Evolutionary conservation across 2,113 vertebrate genomes (phyloP).

Genomic region (Penelope pileata): DNA sequence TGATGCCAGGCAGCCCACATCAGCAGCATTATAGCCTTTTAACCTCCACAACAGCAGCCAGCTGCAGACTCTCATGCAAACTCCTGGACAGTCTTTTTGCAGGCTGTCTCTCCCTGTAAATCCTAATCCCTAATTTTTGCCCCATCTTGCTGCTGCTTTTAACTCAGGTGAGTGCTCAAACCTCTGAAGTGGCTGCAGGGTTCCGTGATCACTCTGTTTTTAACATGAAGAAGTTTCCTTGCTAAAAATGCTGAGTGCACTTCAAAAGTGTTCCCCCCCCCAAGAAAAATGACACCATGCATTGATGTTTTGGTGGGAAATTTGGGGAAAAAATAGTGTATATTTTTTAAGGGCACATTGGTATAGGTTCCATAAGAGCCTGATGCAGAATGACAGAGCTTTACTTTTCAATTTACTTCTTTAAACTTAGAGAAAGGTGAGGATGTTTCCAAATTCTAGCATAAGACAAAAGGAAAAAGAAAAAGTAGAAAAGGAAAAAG

Average conservation of each 20-base stretch:
- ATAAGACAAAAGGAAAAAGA: fast-evolving
- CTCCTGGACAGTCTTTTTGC: neutral
- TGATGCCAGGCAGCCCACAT: fast-evolving
- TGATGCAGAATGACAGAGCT: neutral
- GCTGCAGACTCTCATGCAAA: neutral
- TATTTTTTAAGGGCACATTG: neutral
- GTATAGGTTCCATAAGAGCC: neutral
- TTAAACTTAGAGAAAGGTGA: neutral
- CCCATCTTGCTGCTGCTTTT: neutral
- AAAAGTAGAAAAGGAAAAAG: fast-evolving
- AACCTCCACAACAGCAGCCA: neutral
- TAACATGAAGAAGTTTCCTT: neutral
- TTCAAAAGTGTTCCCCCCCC: neutral
- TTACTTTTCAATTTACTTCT: neutral
- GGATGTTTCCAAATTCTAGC: neutral
- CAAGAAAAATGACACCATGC: neutral
- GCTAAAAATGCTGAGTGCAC: neutral
- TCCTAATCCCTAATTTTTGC: neutral
- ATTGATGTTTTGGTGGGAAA: neutral
- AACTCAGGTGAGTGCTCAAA: neutral
- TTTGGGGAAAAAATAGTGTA: fast-evolving
- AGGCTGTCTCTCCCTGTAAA: neutral
- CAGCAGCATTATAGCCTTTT: neutral
- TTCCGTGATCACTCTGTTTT: neutral
- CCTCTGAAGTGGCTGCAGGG: neutral